Conservation (phyloP, 2,113 vertebrate species). For the Morone chrysops region DNA sequence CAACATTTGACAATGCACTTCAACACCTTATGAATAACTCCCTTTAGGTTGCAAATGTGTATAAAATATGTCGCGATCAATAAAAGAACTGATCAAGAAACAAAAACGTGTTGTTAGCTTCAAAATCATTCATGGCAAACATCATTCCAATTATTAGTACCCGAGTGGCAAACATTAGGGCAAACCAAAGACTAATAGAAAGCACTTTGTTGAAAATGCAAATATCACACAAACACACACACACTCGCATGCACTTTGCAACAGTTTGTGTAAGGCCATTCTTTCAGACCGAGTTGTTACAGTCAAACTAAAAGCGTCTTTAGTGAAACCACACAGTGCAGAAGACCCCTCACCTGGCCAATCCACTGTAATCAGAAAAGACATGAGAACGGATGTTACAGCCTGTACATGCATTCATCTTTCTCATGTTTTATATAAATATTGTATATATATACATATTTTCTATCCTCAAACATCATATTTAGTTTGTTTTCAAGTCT, state of each 20-base stretch:
- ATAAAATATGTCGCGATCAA: not conserved
- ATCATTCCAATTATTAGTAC: slow-evolving; percentile 63
- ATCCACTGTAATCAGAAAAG: slow-evolving; percentile 81
- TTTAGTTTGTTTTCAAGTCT: not conserved
- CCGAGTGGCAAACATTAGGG: slow-evolving; percentile 42
- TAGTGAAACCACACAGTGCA: slow-evolving; percentile 65
- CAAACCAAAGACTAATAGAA: slow-evolving; percentile 55
- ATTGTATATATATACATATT: not conserved
- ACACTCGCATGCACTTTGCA: slow-evolving; percentile 14
- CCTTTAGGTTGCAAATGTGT: slow-evolving; percentile 14
- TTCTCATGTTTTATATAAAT: not conserved
- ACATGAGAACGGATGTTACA: slow-evolving; percentile 67
- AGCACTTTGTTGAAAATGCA: slow-evolving; percentile 39
- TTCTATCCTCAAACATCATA: not conserved
- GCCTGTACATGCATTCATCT: slow-evolving; percentile 12
- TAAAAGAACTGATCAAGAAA: slow-evolving; percentile 15
- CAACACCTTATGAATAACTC: not conserved
- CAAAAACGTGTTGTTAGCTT: slow-evolving; percentile 52
- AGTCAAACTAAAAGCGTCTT: slow-evolving; percentile 62
- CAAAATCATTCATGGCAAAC: slow-evolving; percentile 29
- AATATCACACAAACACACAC: slow-evolving; percentile 18
- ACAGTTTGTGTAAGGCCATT: slow-evolving; percentile 29
- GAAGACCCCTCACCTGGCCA: slow-evolving; percentile 82
- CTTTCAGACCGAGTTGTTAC: slow-evolving; percentile 37
- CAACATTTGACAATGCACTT: slow-evolving; percentile 51